phyloP scores from a whole-genome alignment of 1,140 invertebrate genomes.

The Drosophila tropicalis region DNA sequence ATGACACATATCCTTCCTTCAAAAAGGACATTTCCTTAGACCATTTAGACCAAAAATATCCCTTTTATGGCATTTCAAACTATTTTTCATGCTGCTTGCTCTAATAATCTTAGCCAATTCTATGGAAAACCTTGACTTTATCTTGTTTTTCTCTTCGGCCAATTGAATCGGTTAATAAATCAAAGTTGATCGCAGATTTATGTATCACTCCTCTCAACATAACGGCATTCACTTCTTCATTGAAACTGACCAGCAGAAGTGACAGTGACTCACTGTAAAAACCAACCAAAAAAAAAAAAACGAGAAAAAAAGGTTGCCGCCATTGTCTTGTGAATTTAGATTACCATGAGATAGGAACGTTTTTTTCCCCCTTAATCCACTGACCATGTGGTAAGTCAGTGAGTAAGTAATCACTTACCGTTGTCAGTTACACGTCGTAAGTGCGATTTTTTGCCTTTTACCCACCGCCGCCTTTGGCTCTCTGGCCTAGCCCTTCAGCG shows the following conservation, averaged over 20 bases:
- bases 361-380: not conserved
- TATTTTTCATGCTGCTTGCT: no score
- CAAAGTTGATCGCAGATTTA: conserved; percentile 1
- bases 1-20: no score
- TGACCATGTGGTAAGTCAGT: conserved; percentile 12
- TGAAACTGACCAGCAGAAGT: not conserved
- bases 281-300: not conserved
- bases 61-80: no score
- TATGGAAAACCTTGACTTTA: conserved; percentile 3
- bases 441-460: not conserved
- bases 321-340: conserved; percentile 24
- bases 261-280: conserved; percentile 1
- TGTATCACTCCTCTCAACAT: not conserved
- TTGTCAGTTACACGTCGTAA: conserved; percentile 23
- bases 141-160: not conserved
- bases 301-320: conserved; percentile 3
- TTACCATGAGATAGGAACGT: conserved; percentile 2
- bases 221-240: conserved; percentile 12
- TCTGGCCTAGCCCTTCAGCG: not conserved
- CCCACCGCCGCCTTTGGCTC: not conserved
- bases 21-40: no score
- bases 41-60: no score
- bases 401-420: conserved; percentile 22
- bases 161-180: not conserved
- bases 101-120: no score